Base-by-base conservation (phyloP, 2,113 vertebrate species). In the Morone chrysops region DNA sequence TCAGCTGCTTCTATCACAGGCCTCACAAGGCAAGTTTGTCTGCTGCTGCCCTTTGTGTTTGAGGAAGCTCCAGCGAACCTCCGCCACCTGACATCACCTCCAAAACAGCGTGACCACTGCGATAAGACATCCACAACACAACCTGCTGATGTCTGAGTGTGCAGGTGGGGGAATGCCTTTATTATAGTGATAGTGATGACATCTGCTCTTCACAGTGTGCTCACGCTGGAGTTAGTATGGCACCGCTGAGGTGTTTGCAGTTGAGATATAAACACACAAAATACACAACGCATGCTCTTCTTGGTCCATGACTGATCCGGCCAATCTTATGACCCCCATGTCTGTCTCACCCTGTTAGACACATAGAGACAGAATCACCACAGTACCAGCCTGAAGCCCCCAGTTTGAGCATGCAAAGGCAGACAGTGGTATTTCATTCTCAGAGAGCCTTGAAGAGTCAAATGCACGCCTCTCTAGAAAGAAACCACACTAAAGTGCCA, bases 401-500 rank as follows among this genome's bases (percentile, higher is more conserved):
- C 67, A 86, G 82, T 87, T 82, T 81, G 72, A 85, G 90, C 89
- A 91, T 86, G 90, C 90, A 88, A 84, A 82, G 75, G 78, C 90
- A 93, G 90, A 91, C 87, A 86, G 90, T 22, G 50, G 87, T 90
- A 92, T 92, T 94, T 93, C 84, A 86, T 83, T 89, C 78, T 91
- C 74, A 75, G 70, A 80, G 83, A 92, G 78, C 78, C 88, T 87
- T 90, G 81, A 87, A 91, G 78, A 90, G 51, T 25, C 82, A 82
- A 82, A 90, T 92, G 85, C 90, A 89, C 87, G 83, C 81, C 59
- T 92, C 80, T 90, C 50, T 69, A 4, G 72, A 89, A 31, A 31
- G 85, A 89, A 92, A 91, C 89, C 91, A 85, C 92, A 91, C 17
- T 78, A 89, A 94, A 94, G 91, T 81, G 91, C 93, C 88, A 91